Percentiles rank a stretch among this genome's conserved stretches.
Conservation (phyloP, 2,797 vertebrate genomes). For the Presbytis comata region DNA sequence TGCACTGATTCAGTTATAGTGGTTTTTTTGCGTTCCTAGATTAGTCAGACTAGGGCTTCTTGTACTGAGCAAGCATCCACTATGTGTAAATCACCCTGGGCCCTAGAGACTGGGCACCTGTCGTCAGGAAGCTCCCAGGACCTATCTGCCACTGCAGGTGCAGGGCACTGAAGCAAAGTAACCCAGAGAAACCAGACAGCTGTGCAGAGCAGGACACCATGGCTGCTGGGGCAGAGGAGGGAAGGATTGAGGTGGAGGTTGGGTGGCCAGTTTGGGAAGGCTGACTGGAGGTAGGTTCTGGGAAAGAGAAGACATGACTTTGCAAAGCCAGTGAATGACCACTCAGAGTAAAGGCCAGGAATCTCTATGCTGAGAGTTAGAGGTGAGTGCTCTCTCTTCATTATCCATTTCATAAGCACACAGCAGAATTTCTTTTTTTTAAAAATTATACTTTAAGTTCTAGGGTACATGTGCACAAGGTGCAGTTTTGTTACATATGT, state of each 20-base stretch:
- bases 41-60: background rate
- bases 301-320: background rate
- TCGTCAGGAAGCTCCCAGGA: background rate
- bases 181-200: background rate
- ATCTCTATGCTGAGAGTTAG: background rate
- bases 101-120: background rate
- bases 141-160: background rate
- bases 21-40: conserved; percentile 15
- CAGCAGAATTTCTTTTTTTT: background rate
- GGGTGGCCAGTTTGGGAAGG: background rate
- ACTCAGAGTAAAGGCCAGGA: background rate
- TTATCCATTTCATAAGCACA: background rate
- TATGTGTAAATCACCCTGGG: background rate
- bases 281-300: background rate
- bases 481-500: too few relatives aligned
- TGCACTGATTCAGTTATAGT: background rate
- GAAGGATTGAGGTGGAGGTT: background rate
- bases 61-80: rapidly evolving
- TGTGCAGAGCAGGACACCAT: background rate
- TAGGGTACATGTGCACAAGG: too few relatives aligned
- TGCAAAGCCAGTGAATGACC: background rate
- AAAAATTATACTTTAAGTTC: too few relatives aligned
- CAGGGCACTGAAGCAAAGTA: background rate
- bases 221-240: background rate
- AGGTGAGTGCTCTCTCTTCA: background rate